These are phyloP conservation scores for Sebastes vulpes DNA, from an alignment of 2,797 vertebrate species.

Conservation along the genomic window DNA sequence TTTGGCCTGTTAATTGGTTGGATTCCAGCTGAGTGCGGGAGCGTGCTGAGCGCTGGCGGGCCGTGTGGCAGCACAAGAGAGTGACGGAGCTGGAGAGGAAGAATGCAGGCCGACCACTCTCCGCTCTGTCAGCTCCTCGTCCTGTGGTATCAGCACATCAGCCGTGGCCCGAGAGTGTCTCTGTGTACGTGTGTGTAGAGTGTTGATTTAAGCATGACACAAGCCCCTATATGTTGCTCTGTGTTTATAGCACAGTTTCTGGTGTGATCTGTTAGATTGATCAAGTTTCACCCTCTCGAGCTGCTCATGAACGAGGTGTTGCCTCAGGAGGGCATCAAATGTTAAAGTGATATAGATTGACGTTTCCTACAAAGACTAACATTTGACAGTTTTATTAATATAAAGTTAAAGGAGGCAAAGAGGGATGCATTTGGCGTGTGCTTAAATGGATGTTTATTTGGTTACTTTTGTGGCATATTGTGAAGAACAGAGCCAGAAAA, in stretches of 20 bases:
- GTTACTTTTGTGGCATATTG: conserved; percentile 55
- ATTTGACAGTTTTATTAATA: neutral
- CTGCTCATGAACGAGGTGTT: neutral
- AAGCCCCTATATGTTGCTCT: neutral
- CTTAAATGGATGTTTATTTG: neutral
- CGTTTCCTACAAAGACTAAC: neutral
- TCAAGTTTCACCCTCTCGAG: conserved; percentile 14
- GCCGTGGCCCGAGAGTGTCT: neutral
- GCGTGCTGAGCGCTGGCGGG: conserved; percentile 47
- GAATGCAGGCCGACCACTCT: conserved; percentile 77
- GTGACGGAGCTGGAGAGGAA: conserved; percentile 47
- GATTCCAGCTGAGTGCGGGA: conserved; percentile 65
- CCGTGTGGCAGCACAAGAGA: conserved; percentile 50
- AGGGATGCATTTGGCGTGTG: neutral
- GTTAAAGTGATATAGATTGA: neutral
- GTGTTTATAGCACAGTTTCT: neutral
- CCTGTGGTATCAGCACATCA: conserved; percentile 58
- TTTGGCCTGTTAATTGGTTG: conserved; percentile 61
- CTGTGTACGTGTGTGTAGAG: neutral
- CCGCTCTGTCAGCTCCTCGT: conserved; percentile 63
- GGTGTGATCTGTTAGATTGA: conserved; percentile 5
- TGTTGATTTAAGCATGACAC: neutral
- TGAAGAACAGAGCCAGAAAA: neutral
- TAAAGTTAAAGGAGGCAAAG: fast-evolving
- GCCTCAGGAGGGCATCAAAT: neutral